Conservation (phyloP, 2,888 invertebrate genomes). For the Mellilla xanthometata region DNA sequence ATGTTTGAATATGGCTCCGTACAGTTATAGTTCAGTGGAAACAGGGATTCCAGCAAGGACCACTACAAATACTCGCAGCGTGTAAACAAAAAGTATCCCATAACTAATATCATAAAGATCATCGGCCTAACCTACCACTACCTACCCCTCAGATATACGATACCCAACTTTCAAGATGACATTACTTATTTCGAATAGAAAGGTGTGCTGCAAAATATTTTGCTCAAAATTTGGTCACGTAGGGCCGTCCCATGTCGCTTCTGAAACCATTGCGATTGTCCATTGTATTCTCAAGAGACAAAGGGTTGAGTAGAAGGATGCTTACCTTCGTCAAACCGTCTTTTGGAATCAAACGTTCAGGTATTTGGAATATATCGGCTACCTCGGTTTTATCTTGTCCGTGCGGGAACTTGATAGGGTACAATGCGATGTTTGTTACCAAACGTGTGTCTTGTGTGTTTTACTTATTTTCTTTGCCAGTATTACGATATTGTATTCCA, state of each 20-base stretch:
- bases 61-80: no score
- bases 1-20: no score
- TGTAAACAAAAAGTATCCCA: conserved; percentile 4
- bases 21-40: no score
- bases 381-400: conserved; percentile 31
- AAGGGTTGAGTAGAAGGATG: conserved; percentile 70
- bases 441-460: conserved; percentile 20
- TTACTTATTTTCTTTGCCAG: conserved; percentile 13
- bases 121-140: conserved; percentile 8
- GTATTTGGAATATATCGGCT: conserved; percentile 65
- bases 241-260: conserved; percentile 75
- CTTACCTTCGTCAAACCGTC: conserved; percentile 76
- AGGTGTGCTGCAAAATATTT: conserved; percentile 69
- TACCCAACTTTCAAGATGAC: conserved; percentile 58
- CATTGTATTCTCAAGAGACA: conserved; percentile 79
- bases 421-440: conserved; percentile 32
- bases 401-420: conserved; percentile 25
- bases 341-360: conserved; percentile 67
- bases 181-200: conserved; percentile 67
- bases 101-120: conserved; percentile 15
- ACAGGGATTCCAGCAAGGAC: no score
- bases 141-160: conserved; percentile 36
- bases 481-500: conserved; percentile 14
- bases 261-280: conserved; percentile 74
- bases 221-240: conserved; percentile 80